phyloP scores from a whole-genome alignment of 2,888 invertebrate genomes.

The Alloplasta piceator region DNA sequence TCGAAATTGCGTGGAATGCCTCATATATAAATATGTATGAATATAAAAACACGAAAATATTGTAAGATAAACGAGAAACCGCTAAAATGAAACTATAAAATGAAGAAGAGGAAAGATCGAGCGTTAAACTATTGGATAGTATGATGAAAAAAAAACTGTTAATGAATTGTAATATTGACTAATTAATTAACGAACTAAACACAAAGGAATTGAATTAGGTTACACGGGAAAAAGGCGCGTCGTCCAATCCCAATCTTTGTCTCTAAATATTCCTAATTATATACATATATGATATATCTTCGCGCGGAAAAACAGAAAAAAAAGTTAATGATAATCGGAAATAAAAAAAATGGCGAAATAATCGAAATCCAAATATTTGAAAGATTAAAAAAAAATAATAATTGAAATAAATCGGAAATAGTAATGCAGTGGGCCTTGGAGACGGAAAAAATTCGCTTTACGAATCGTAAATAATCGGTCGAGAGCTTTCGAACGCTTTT shows the following conservation, averaged over 20 bases:
- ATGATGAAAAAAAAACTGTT: slow-evolving; percentile 74
- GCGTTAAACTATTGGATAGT: slow-evolving; percentile 76
- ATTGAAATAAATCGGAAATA: slow-evolving; percentile 40
- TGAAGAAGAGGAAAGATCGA: slow-evolving; percentile 68
- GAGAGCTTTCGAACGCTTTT: slow-evolving; percentile 28
- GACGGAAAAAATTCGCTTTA: slow-evolving; percentile 36
- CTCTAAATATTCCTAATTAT: slow-evolving; percentile 76
- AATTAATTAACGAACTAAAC: slow-evolving; percentile 80
- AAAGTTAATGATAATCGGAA: slow-evolving; percentile 16
- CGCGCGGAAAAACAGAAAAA: slow-evolving; percentile 45
- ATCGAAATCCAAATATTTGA: slow-evolving; percentile 26
- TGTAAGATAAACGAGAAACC: slow-evolving; percentile 72
- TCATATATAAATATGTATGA: too few relatives aligned
- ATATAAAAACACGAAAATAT: slow-evolving; percentile 69
- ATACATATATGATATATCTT: slow-evolving; percentile 64
- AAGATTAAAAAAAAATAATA: slow-evolving; percentile 43
- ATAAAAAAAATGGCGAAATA: slow-evolving; percentile 9
- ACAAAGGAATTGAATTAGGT: slow-evolving; percentile 83
- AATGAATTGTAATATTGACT: slow-evolving; percentile 80
- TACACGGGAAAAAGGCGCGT: slow-evolving; percentile 78
- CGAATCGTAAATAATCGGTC: slow-evolving; percentile 27
- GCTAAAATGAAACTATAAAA: slow-evolving; percentile 71
- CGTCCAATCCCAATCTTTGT: slow-evolving; percentile 76
- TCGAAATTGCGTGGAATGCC: too few relatives aligned
- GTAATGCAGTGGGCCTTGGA: slow-evolving; percentile 36